Base-by-base conservation (phyloP, 1,140 invertebrate species). In the Psilanteris sp. region DNA sequence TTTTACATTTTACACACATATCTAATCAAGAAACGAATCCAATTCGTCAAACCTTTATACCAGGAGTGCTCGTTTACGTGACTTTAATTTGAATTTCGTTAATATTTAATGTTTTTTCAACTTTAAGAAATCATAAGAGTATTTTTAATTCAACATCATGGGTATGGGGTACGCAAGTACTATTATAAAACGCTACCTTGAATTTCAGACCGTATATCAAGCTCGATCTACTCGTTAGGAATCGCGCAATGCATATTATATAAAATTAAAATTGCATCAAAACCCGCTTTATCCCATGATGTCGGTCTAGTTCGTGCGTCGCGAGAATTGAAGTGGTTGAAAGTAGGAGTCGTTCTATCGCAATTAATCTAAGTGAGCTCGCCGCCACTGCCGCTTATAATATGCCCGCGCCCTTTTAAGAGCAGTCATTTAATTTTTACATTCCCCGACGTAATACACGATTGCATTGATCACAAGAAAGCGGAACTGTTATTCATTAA, bases 351-450 rank as follows among this genome's bases (percentile, higher is more conserved):
- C 27, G 76, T 70, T 67, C 50, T 73, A 67, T 78, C 15, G 75
- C 75, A 78, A 78, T 78, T 78, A 78, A 72, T 78, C 68, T 78
- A 78, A 78, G n/a, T 70, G 67, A 78, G 55, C 70, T 68, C 75
- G 50, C 70, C 39, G 24, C 44, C 34, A 41, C 50, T 10, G 16
- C 31, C 36, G 52, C 55, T 66, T 32, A 67, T 70, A 74, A 70
- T 68, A 75, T 61, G 20, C 54, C 20, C 24, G 10, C 44, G 10
- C 27, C 37, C 44, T 71, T 66, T 36, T 61, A 61, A 55, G 48
- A 50, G 20, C 66, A 34, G 46, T 57, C 67, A 59, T 71, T 71
- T 67, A 59, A n/a, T 20, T 20, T 20, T 20, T 20, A 20, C 5
- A 3, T 20, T 20, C 5, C 5, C 34, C 36, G 5, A 22, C 36